Percentiles rank a stretch among this genome's conserved stretches.
Conservation (phyloP, 92 coral and sea anemone species). For the Actinostola sp. region DNA sequence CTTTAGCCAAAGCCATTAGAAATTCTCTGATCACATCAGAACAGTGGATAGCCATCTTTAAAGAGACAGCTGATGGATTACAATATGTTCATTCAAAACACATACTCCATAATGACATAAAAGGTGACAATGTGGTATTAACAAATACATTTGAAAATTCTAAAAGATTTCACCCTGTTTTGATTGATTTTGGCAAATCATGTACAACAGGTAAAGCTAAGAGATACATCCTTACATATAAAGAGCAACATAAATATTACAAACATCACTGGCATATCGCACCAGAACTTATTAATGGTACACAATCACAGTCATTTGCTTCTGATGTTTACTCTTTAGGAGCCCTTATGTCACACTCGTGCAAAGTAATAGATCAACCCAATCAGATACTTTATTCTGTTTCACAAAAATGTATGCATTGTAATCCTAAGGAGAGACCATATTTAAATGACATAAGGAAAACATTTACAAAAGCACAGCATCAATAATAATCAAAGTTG, state of each 20-base stretch:
- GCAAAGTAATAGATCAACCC: neutral
- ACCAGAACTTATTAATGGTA: constrained; percentile 31
- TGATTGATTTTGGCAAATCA: constrained; percentile 44
- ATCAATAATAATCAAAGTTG: no score
- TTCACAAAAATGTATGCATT: constrained; percentile 10
- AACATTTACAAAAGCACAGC: neutral
- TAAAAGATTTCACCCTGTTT: constrained; percentile 6
- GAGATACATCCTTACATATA: neutral
- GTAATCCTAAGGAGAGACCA: constrained; percentile 15
- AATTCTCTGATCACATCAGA: neutral
- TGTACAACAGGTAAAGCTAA: constrained; percentile 5
- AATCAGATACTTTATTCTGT: neutral
- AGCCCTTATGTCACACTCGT: constrained; percentile 3
- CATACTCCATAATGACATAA: constrained; percentile 35
- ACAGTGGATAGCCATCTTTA: constrained; percentile 15
- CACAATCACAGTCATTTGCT: constrained; percentile 10
- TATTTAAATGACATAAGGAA: neutral
- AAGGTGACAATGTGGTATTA: constrained; percentile 34
- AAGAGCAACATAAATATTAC: constrained; percentile 19
- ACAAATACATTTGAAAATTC: neutral
- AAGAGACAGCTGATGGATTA: constrained; percentile 25
- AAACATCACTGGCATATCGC: constrained; percentile 31
- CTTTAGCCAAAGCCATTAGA: constrained; percentile 17
- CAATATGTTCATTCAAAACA: constrained; percentile 13
- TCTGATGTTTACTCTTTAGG: constrained; percentile 35